phyloP scores from a whole-genome alignment of 2,113 vertebrate species.

The Synchiropus splendidus region DNA sequence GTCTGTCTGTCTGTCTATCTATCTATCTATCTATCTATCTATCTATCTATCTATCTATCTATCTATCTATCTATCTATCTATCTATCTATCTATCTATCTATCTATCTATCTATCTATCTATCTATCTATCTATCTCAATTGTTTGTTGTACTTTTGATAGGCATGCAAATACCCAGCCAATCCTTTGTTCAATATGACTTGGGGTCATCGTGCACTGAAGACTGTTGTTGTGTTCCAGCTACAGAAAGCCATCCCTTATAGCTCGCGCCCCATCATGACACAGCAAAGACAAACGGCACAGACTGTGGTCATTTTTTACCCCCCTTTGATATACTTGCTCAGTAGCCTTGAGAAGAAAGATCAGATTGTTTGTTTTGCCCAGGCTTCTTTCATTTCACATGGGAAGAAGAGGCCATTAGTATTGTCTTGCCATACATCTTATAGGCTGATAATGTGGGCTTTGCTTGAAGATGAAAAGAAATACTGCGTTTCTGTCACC shows the following conservation, averaged over 20 bases:
- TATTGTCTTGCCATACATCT: conserved; percentile 64
- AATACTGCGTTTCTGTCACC: conserved; percentile 64
- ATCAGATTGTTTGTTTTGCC: conserved; percentile 64
- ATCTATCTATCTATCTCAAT: too few species aligned
- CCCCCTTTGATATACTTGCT: conserved; percentile 62
- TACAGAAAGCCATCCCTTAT: conserved; percentile 28
- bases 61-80: too few species aligned
- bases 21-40: too few species aligned
- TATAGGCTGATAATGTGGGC: conserved; percentile 66
- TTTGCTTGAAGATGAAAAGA: conserved; percentile 67
- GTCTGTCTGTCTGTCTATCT: too few species aligned
- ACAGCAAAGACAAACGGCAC: conserved; percentile 44
- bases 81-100: too few species aligned
- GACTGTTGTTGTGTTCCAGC: conserved; percentile 5
- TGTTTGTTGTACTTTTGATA: too few species aligned
- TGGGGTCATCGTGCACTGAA: too few species aligned
- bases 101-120: too few species aligned
- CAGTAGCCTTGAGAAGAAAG: conserved; percentile 60
- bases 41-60: too few species aligned
- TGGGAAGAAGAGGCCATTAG: conserved; percentile 54
- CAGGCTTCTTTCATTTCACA: conserved; percentile 60
- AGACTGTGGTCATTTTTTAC: conserved; percentile 56
- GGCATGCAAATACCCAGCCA: too few species aligned
- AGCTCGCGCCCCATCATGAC: conserved; percentile 29
- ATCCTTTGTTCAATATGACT: too few species aligned